phyloP scores from a whole-genome alignment of 2,113 vertebrate genomes.

The Scomber scombrus region DNA sequence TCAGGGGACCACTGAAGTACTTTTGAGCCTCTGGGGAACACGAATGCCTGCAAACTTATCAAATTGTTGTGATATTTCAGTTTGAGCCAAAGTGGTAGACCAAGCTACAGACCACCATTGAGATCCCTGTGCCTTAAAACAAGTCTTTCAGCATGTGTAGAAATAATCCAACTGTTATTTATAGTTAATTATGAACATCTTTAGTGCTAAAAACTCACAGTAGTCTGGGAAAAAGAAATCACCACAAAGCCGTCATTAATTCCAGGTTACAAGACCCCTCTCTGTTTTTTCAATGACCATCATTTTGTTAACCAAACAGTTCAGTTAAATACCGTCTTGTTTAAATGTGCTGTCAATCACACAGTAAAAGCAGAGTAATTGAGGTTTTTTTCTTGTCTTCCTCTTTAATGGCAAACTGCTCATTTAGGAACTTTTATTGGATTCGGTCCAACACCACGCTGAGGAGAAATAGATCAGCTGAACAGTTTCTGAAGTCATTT shows the following conservation, averaged over 20 bases:
- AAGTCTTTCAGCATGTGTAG: no score
- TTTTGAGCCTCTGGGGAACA: no score
- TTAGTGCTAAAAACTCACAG: conserved; percentile 3
- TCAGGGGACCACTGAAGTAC: no score
- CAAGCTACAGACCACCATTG: no score
- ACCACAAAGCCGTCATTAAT: neutral
- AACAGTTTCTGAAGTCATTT: conserved; percentile 17
- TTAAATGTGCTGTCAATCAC: neutral
- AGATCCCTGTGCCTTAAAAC: no score
- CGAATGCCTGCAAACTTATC: no score
- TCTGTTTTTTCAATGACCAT: neutral
- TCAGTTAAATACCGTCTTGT: conserved; percentile 32
- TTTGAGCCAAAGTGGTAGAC: no score
- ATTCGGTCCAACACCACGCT: neutral
- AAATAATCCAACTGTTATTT: neutral
- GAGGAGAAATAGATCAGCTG: conserved; percentile 11
- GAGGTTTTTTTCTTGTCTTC: neutral
- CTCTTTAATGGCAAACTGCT: conserved; percentile 10
- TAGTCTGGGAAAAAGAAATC: neutral
- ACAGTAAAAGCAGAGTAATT: neutral
- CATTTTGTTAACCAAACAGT: conserved; percentile 4
- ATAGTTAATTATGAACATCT: neutral
- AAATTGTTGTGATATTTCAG: no score
- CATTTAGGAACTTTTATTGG: conserved; percentile 6
- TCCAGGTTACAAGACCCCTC: neutral